Evolutionary conservation across 2,888 invertebrate genomes (phyloP), one percentile per base, ranked within the genome.

Genomic region (Bibio marci): DNA sequence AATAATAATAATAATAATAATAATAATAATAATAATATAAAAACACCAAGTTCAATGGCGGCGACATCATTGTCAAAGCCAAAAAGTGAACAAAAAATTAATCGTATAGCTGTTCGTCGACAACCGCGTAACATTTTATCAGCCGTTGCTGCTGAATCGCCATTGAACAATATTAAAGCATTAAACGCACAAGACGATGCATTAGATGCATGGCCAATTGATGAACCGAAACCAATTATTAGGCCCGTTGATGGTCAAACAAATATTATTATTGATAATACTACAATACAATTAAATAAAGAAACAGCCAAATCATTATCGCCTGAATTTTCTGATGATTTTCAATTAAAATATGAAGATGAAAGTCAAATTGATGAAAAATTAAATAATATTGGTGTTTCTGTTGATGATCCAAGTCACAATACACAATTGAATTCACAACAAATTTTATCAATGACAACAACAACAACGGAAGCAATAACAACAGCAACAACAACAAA

Each of bases 291-390:
- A 31, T 11, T 13, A 28, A 35, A 44, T 11, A 15, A 35, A 3
- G 18, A 18, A 8, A 39, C 3, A 13, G 30, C 30, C 4, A 15
- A 34, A 18, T 11, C 15, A 30, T 17, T n/a, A 6, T 13, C 30
- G 12, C 30, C 14, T 7, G 18, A 15, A 7, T 33, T 15, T 33
- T 65, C 71, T 8, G 69, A 70, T 50, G 72, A 74, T 48, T 69
- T 75, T 18, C 66, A 70, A 46, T 54, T 75, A 26, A 63, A 74
- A 7, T 72, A 70, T 37, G 71, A 68, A 38, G 75, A 73, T 28
- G 67, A 69, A 1, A 33, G 6, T 44, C 42, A 4, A 64, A 64
- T 44, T 42, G 63, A 14, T 56, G n/a, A n/a, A n/a, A n/a, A n/a
- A n/a, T n/a, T n/a, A n/a, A n/a, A n/a, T n/a, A n/a, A n/a, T n/a